Conservation (phyloP, 2,888 invertebrate species). For the Mythimna albipuncta region DNA sequence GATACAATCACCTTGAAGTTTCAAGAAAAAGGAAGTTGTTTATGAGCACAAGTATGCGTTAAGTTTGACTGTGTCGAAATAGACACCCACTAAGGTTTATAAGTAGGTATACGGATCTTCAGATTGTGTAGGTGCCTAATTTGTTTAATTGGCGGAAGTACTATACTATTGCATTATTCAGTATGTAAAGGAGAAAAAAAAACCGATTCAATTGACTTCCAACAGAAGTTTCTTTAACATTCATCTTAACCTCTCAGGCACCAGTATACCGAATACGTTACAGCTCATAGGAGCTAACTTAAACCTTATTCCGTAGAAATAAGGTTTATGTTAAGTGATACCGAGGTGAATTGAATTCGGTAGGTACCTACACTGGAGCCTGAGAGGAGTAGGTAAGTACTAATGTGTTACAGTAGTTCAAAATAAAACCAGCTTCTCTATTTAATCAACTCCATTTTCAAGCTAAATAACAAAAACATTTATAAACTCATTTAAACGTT, state of each 20-base stretch:
- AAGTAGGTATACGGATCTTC: conserved; percentile 26
- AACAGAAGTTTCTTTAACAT: neutral
- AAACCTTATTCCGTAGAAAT: too few species aligned
- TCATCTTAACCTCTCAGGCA: neutral
- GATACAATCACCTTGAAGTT: conserved; percentile 79
- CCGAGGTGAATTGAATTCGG: too few species aligned
- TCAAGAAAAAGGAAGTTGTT: conserved; percentile 41
- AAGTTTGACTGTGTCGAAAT: conserved; percentile 34
- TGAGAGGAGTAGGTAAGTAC: too few species aligned
- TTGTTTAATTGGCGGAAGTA: conserved; percentile 41
- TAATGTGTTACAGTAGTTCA: neutral
- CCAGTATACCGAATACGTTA: too few species aligned
- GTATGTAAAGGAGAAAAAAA: neutral
- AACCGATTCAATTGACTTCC: neutral
- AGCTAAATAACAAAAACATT: conserved; percentile 20
- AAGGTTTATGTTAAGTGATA: too few species aligned
- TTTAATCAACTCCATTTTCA: conserved; percentile 21
- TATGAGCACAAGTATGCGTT: conserved; percentile 8
- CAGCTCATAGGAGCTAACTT: too few species aligned
- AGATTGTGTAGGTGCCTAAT: conserved; percentile 42
- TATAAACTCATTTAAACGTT: conserved; percentile 36
- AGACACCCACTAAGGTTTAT: conserved; percentile 31
- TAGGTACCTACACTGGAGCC: too few species aligned
- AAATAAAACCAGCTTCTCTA: conserved; percentile 9
- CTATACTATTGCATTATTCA: conserved; percentile 4